A percentile compares a stretch with the other conserved stretches of the same genome.
Evolutionary conservation across 2,888 invertebrate genomes (phyloP).

Genomic region (Hipparchia semele): DNA sequence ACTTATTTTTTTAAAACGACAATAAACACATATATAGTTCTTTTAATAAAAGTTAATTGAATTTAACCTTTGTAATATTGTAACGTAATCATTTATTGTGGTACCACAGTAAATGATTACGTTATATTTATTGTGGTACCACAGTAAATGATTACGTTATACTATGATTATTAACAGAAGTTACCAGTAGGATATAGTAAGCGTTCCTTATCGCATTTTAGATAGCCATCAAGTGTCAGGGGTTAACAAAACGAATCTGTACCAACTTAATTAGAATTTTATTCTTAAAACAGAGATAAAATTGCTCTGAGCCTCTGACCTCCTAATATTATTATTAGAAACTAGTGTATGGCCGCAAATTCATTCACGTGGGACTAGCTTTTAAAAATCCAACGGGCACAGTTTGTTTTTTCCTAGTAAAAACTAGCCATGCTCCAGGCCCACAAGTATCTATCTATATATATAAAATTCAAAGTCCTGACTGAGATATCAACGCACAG

Average conservation of each 20-base stretch:
- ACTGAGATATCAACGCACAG: too few relatives aligned
- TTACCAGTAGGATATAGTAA: background rate
- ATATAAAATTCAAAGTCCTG: too few relatives aligned
- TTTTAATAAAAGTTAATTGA: too few relatives aligned
- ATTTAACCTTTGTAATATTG: background rate
- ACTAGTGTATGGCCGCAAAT: too few relatives aligned
- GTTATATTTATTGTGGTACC: background rate
- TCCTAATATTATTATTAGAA: background rate
- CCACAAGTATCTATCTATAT: too few relatives aligned
- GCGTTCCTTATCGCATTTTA: background rate
- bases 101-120: background rate
- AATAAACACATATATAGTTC: too few relatives aligned
- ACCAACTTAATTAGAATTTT: constrained; percentile 1
- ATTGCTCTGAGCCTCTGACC: background rate
- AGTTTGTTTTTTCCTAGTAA: too few relatives aligned
- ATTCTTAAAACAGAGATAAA: background rate
- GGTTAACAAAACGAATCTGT: background rate
- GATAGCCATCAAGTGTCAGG: background rate
- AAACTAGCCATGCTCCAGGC: too few relatives aligned
- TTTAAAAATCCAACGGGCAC: too few relatives aligned
- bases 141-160: background rate
- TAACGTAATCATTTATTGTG: background rate
- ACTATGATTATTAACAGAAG: too few relatives aligned
- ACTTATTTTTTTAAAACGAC: too few relatives aligned
- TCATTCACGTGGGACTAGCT: too few relatives aligned